These are phyloP conservation scores for Neopelma chrysocephalum DNA, from an alignment of 2,797 vertebrate genomes.

Conservation along the genomic window DNA sequence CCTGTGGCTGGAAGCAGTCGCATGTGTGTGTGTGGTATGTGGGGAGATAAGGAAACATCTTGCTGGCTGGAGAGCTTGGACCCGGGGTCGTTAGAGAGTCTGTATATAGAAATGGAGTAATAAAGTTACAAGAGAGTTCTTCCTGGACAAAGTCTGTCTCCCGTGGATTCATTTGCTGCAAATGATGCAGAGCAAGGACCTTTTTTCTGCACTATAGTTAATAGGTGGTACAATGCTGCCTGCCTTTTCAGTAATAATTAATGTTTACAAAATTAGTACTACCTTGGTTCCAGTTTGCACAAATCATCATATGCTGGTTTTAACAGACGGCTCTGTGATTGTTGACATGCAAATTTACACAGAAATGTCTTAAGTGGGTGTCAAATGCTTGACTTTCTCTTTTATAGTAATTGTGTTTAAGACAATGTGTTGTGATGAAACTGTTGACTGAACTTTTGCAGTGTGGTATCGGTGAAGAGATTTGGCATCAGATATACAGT, in stretches of 20 bases:
- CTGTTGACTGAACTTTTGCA: background rate
- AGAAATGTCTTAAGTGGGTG: background rate
- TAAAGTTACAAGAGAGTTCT: too few species aligned
- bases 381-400: background rate
- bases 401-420: background rate
- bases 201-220: background rate
- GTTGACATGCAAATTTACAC: background rate
- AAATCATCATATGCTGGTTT: background rate
- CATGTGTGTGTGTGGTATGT: too few species aligned
- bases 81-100: too few species aligned
- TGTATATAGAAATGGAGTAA: too few species aligned
- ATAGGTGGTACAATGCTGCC: background rate
- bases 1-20: too few species aligned
- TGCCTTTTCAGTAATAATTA: background rate
- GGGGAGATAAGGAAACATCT: too few species aligned
- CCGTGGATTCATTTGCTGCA: too few species aligned
- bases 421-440: background rate
- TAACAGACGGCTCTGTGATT: background rate
- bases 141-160: too few species aligned
- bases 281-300: constrained; percentile 11
- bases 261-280: background rate
- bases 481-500: background rate
- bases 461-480: background rate
- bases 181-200: too few species aligned
- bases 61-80: too few species aligned